Conservation (phyloP, 2,113 vertebrate species). For the Tauraco erythrolophus region DNA sequence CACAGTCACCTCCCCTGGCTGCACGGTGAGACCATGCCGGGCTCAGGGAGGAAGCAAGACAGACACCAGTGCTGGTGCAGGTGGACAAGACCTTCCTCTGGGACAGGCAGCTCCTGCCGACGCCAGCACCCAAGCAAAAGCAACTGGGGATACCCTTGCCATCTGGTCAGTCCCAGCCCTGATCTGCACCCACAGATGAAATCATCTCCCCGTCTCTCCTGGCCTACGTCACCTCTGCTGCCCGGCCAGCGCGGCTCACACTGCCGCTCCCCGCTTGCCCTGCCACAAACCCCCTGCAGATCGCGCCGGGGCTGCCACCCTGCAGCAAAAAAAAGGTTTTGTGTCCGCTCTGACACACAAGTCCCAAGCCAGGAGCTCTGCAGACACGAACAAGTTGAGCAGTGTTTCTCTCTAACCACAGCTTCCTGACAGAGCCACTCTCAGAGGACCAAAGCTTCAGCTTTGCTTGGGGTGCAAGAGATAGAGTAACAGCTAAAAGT, state of each 20-base stretch:
- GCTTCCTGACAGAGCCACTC: background rate
- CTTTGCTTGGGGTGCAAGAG: background rate
- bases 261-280: background rate
- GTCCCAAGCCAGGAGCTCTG: background rate
- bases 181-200: background rate
- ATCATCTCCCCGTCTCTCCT: too few species aligned
- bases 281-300: background rate
- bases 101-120: background rate
- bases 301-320: background rate
- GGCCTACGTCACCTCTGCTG: background rate
- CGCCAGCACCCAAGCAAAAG: background rate
- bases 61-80: background rate
- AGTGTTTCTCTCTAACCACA: background rate
- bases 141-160: background rate
- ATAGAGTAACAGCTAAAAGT: background rate
- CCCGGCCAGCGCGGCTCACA: background rate
- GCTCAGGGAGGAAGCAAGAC: background rate
- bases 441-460: background rate
- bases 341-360: background rate
- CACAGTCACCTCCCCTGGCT: background rate
- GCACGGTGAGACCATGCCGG: accelerated
- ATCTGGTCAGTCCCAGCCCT: background rate
- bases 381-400: background rate
- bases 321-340: background rate
- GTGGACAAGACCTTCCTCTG: background rate